Percentiles rank a stretch among this genome's conserved stretches.
phyloP scores from a whole-genome alignment of 2,797 vertebrate genomes.

The Epinephelus coioides region DNA sequence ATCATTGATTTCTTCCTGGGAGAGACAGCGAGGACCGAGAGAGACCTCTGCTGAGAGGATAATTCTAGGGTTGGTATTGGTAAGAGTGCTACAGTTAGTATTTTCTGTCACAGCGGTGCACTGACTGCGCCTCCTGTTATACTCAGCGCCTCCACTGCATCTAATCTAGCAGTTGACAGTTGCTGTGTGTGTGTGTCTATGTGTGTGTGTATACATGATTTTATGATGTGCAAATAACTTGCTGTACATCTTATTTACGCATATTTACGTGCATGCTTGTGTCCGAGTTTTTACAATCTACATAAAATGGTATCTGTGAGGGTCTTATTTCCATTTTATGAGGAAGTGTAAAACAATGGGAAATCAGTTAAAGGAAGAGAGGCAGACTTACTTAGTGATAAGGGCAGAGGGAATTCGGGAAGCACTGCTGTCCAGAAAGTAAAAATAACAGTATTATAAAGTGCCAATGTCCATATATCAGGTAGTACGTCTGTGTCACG shows the following conservation, averaged over 20 bases:
- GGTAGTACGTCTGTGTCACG: neutral
- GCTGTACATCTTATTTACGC: neutral
- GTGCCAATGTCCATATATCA: neutral
- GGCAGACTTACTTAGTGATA: neutral
- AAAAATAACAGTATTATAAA: conserved; percentile 14
- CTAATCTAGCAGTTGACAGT: conserved; percentile 63
- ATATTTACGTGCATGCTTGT: neutral
- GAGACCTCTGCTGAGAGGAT: conserved; percentile 79
- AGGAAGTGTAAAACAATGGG: neutral
- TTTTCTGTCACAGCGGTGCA: conserved; percentile 72
- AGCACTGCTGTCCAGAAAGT: neutral
- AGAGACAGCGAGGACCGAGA: conserved; percentile 63
- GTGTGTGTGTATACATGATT: neutral
- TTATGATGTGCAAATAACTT: conserved; percentile 10
- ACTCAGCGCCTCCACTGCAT: conserved; percentile 58
- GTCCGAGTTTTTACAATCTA: conserved; percentile 1
- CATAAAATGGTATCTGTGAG: neutral
- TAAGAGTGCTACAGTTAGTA: conserved; percentile 76
- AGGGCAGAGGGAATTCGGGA: neutral
- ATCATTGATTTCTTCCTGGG: conserved; percentile 74
- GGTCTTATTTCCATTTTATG: neutral
- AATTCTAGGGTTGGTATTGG: conserved; percentile 79
- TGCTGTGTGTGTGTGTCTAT: conserved; percentile 22
- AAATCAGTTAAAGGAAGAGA: conserved; percentile 6
- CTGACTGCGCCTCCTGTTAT: conserved; percentile 64